phyloP scores from a whole-genome alignment of 2,113 vertebrate species.

The Nycticebus coucang region DNA sequence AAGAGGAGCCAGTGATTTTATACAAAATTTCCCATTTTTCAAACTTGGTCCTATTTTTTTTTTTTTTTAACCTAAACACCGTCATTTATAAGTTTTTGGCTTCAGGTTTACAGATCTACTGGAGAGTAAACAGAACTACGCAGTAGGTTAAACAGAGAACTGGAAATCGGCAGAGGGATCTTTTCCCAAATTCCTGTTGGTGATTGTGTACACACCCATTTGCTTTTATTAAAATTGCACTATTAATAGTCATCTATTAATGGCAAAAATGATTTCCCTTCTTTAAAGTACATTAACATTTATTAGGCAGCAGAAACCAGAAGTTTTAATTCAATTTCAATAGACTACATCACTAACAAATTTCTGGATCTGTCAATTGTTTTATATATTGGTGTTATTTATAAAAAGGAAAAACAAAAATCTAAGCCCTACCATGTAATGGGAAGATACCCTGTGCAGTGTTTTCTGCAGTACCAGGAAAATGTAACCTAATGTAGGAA shows the following conservation, averaged over 20 bases:
- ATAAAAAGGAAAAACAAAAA: constrained; percentile 34
- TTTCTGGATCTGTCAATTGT: constrained; percentile 1
- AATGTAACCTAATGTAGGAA: not conserved
- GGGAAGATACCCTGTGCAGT: not conserved
- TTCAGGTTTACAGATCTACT: constrained; percentile 31
- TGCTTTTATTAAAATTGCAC: not conserved
- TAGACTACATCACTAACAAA: not conserved
- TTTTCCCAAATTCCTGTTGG: not conserved
- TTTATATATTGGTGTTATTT: constrained; percentile 21
- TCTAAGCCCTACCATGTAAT: not conserved
- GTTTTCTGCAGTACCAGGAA: constrained; percentile 3
- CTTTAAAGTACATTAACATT: constrained; percentile 10
- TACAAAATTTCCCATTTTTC: not conserved
- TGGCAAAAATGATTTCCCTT: constrained; percentile 41
- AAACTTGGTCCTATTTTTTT: not conserved
- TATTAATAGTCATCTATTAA: not conserved
- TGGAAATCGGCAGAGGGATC: not conserved
- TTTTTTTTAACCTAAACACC: not conserved
- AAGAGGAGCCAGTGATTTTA: not conserved
- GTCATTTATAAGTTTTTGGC: constrained; percentile 22
- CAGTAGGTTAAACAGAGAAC: not conserved
- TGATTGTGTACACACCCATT: not conserved
- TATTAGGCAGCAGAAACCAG: constrained; percentile 32
- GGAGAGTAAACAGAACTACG: not conserved
- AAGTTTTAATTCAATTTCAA: constrained; percentile 47